A percentile compares a stretch with the other conserved stretches of the same genome.
phyloP scores from a whole-genome alignment of 1,140 invertebrate species.

The Heliconius himera region DNA sequence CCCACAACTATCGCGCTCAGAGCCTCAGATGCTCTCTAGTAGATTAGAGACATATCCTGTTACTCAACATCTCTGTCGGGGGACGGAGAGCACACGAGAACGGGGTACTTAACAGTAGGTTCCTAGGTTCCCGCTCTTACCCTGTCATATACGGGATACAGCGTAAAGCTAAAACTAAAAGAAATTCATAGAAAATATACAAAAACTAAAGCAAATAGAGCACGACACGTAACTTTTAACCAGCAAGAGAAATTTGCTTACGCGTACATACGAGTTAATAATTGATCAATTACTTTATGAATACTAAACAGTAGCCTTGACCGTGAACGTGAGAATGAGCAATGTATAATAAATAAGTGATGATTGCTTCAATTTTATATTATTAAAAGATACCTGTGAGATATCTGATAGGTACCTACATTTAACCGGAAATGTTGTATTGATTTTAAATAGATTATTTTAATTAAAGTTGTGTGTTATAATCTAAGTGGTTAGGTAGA shows the following conservation, averaged over 20 bases:
- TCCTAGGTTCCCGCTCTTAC: too few species aligned
- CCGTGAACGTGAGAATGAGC: constrained; percentile 36
- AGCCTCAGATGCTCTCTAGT: too few species aligned
- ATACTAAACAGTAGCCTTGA: constrained; percentile 25
- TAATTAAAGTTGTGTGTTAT: neutral
- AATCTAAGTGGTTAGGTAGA: too few species aligned
- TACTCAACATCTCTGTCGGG: too few species aligned
- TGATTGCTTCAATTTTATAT: constrained; percentile 29
- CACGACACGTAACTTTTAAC: neutral
- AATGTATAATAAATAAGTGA: constrained; percentile 20
- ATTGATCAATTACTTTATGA: constrained; percentile 31
- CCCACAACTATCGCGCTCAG: too few species aligned
- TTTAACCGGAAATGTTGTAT: constrained; percentile 19
- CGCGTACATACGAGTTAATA: constrained; percentile 6
- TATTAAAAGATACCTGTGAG: constrained; percentile 24
- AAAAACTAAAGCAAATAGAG: neutral
- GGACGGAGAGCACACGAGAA: too few species aligned
- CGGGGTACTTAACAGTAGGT: too few species aligned
- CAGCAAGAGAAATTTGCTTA: constrained; percentile 1
- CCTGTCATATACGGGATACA: neutral
- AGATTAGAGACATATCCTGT: too few species aligned
- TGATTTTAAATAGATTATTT: neutral
- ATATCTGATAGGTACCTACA: neutral
- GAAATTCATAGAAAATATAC: neutral
- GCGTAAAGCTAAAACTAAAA: too few species aligned